A percentile compares a stretch with the other conserved stretches of the same genome.
These are phyloP conservation scores for Brevimyrus niger DNA, from an alignment of 2,113 vertebrate genomes.

Conservation along the genomic window DNA sequence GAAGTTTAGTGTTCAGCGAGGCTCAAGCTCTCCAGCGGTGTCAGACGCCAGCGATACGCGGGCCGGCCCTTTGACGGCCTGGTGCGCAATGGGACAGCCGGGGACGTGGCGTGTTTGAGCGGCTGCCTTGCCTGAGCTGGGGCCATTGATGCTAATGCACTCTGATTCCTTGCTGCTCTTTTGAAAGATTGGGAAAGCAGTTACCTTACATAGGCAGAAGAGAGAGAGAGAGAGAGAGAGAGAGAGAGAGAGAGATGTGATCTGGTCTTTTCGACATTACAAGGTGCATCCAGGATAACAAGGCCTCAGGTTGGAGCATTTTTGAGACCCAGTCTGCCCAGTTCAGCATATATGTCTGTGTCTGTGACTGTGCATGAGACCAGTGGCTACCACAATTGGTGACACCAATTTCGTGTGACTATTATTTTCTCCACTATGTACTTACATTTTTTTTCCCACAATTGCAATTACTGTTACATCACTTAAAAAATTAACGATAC, in stretches of 20 bases:
- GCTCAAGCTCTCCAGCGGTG: background rate
- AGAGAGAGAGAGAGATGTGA: background rate
- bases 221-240: too few relatives aligned
- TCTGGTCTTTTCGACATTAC: background rate
- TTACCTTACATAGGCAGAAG: background rate
- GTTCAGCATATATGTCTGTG: background rate
- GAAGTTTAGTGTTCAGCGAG: background rate
- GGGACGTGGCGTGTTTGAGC: background rate
- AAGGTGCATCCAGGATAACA: background rate
- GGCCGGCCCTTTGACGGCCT: background rate
- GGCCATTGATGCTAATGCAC: conserved; percentile 5
- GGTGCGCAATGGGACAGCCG: background rate
- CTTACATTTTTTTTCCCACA: too few relatives aligned
- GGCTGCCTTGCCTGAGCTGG: background rate
- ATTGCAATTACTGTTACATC: too few relatives aligned
- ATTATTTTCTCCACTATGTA: background rate
- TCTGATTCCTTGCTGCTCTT: conserved; percentile 13
- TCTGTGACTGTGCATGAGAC: background rate
- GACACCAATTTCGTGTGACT: background rate
- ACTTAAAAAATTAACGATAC: too few relatives aligned
- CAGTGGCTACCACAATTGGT: background rate
- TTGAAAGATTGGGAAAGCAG: conserved; percentile 1
- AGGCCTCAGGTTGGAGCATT: background rate
- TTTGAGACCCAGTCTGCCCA: background rate
- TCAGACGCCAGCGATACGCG: background rate